These are phyloP conservation scores for Protaetia brevitarsis DNA, from an alignment of 1,140 invertebrate species.

Conservation along the genomic window DNA sequence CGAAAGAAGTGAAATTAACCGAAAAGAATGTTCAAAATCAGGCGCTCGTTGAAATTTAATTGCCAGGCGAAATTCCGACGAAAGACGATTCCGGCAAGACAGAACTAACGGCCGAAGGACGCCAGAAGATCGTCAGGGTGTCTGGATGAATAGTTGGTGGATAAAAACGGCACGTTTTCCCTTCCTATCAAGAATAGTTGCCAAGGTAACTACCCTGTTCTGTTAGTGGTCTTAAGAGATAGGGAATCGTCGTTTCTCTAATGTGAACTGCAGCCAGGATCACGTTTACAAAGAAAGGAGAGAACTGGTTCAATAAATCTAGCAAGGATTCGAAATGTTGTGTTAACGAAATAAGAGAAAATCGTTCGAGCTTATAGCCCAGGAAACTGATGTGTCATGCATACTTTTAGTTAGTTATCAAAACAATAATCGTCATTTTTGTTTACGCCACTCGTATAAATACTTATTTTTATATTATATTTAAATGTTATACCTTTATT, in stretches of 20 bases:
- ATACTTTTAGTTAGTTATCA: too few species aligned
- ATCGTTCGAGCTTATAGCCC: too few species aligned
- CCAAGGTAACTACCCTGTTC: background rate
- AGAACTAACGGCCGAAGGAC: background rate
- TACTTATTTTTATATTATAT: too few species aligned
- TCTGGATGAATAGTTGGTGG: background rate
- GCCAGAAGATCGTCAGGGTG: background rate
- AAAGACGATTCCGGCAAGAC: background rate
- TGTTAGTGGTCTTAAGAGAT: background rate
- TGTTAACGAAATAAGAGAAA: background rate
- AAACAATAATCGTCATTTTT: too few species aligned
- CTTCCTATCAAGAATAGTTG: background rate
- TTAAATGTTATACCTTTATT: too few species aligned
- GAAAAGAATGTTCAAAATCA: background rate
- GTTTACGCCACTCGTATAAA: too few species aligned
- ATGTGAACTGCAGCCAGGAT: background rate
- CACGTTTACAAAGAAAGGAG: background rate
- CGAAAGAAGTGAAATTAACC: background rate
- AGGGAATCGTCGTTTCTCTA: background rate
- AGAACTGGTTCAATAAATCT: background rate
- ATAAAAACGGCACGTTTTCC: background rate
- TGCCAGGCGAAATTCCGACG: background rate
- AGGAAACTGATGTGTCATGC: too few species aligned
- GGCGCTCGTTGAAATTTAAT: background rate
- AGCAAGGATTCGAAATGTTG: background rate